Evolutionary conservation across 2,888 invertebrate genomes (phyloP).

Genomic region (Aphodius granarius): DNA sequence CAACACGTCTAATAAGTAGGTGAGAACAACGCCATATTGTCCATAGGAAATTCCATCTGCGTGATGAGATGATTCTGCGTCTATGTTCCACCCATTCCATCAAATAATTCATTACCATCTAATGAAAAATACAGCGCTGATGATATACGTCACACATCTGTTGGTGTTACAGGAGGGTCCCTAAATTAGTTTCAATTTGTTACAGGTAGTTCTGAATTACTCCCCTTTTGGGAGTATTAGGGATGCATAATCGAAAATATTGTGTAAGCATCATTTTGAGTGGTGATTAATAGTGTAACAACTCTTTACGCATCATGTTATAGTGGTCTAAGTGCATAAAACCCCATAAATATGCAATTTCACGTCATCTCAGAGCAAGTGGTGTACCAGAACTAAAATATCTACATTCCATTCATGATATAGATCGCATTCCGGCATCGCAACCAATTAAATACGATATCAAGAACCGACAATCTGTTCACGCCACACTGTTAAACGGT

Average conservation of each 20-base stretch:
- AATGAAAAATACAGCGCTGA: neutral
- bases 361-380: neutral
- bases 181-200: neutral
- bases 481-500: conserved; percentile 22
- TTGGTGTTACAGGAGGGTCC: neutral
- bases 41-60: neutral
- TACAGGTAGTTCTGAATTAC: neutral
- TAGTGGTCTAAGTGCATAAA: no score
- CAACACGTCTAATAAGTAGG: no score
- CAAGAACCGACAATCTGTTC: conserved; percentile 21
- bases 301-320: no score
- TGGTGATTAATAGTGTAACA: neutral
- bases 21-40: neutral
- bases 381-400: neutral
- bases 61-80: neutral
- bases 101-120: neutral
- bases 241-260: neutral
- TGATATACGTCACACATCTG: neutral
- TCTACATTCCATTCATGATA: conserved; percentile 14
- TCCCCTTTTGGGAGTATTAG: neutral
- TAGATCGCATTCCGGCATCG: conserved; percentile 20
- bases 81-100: neutral
- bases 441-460: conserved; percentile 23
- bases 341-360: no score
- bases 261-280: neutral